phyloP scores from a whole-genome alignment of 2,888 invertebrate species.

The Brachyptera risi region DNA sequence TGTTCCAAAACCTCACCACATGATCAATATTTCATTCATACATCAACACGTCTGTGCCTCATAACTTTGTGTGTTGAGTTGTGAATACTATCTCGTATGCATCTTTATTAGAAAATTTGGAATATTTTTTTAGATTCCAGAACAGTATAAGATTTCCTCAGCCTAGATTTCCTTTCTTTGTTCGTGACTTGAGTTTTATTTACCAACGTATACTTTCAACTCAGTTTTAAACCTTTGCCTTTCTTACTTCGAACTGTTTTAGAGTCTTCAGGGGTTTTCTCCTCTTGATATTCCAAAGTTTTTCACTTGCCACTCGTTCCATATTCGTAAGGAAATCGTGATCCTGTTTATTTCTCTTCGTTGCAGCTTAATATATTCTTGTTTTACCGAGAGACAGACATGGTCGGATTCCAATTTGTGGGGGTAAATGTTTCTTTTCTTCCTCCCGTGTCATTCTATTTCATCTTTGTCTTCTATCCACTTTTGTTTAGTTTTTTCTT shows the following conservation, averaged over 20 bases:
- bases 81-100: too few relatives aligned
- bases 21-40: too few relatives aligned
- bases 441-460: slow-evolving; percentile 19
- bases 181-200: too few relatives aligned
- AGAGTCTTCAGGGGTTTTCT: slow-evolving; percentile 6
- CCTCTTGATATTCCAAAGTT: slow-evolving; percentile 25
- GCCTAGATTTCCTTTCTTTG: neutral
- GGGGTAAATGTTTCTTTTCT: slow-evolving; percentile 22
- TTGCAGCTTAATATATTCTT: slow-evolving; percentile 18
- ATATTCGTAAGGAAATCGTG: neutral
- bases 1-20: too few relatives aligned
- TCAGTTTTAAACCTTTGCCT: slow-evolving; percentile 3
- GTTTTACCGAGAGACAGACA: slow-evolving; percentile 18
- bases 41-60: too few relatives aligned
- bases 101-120: too few relatives aligned
- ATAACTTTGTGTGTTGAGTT: too few relatives aligned
- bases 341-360: slow-evolving; percentile 1
- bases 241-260: neutral
- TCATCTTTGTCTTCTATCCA: slow-evolving; percentile 8
- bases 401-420: slow-evolving; percentile 20
- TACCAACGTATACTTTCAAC: neutral
- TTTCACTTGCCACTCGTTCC: slow-evolving; percentile 21
- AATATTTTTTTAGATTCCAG: too few relatives aligned
- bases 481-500: slow-evolving; percentile 21
- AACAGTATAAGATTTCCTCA: neutral